Conservation (phyloP, 2,113 vertebrate genomes). For the Anguilla japonica region DNA sequence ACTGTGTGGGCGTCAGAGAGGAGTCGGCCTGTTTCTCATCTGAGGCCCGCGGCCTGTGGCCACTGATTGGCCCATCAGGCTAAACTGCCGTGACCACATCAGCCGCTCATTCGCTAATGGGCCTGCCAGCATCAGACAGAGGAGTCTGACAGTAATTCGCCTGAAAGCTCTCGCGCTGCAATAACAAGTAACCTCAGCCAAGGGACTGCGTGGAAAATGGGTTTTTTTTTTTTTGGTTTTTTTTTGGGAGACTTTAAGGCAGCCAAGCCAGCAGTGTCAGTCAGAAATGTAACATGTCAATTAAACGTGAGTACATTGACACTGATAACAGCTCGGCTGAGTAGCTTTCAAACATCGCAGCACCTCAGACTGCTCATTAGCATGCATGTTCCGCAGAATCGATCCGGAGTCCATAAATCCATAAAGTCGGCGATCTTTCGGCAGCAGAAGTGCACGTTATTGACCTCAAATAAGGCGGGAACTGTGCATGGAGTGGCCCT, state of each 20-base stretch:
- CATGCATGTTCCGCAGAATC: too few species aligned
- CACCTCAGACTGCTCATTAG: background rate
- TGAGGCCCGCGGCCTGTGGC: background rate
- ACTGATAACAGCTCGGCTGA: background rate
- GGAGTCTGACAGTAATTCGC: background rate
- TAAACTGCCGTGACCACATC: background rate
- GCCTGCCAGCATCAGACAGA: background rate
- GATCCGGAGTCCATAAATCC: background rate
- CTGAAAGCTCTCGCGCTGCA: too few species aligned
- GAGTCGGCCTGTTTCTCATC: background rate
- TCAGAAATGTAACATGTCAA: too few species aligned
- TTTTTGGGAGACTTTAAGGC: too few species aligned
- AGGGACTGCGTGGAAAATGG: background rate
- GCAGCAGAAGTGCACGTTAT: background rate
- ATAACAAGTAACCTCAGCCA: background rate
- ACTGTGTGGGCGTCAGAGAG: background rate
- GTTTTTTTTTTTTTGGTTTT: background rate
- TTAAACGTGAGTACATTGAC: background rate
- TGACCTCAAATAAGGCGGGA: too few species aligned
- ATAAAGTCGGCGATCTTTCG: background rate
- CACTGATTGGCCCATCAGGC: background rate
- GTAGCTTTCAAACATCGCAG: background rate
- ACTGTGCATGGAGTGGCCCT: too few species aligned
- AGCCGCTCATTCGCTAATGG: background rate
- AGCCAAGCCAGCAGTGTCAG: too few species aligned